Conservation (phyloP, 2,888 invertebrate genomes). For the Mesorhabditis belari region DNA sequence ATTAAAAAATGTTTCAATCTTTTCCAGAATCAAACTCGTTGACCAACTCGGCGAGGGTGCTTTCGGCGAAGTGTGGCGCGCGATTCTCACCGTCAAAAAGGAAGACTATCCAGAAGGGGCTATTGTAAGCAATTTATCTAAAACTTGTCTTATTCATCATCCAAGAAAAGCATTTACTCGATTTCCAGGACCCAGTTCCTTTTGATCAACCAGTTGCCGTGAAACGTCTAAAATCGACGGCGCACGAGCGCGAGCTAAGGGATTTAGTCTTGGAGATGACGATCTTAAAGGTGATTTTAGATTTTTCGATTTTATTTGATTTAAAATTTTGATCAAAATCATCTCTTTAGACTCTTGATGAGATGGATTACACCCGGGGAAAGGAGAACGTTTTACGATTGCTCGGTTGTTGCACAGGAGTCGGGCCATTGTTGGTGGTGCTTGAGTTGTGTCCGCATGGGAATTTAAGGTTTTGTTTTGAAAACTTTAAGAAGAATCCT, state of each 20-base stretch:
- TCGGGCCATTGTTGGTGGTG: conserved; percentile 57
- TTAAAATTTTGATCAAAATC: no score
- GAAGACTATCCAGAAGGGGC: conserved; percentile 59
- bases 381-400: conserved; percentile 71
- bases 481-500: not conserved
- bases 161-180: not conserved
- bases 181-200: conserved; percentile 54
- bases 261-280: conserved; percentile 90
- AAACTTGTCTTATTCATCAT: no score
- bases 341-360: conserved; percentile 71
- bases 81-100: conserved; percentile 58
- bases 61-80: conserved; percentile 85
- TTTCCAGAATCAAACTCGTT: conserved; percentile 64
- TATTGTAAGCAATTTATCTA: no score
- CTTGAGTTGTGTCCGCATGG: conserved; percentile 65
- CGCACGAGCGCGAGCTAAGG: conserved; percentile 92
- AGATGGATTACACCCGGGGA: conserved; percentile 59
- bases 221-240: conserved; percentile 96
- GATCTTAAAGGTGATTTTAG: conserved; percentile 35
- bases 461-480: conserved; percentile 67
- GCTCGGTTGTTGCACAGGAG: conserved; percentile 48
- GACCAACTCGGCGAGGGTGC: conserved; percentile 90
- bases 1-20: not conserved
- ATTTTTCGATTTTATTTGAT: not conserved
- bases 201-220: conserved; percentile 70